Base-by-base conservation (phyloP, 2,797 vertebrate genomes). In the Macropodus opercularis region DNA sequence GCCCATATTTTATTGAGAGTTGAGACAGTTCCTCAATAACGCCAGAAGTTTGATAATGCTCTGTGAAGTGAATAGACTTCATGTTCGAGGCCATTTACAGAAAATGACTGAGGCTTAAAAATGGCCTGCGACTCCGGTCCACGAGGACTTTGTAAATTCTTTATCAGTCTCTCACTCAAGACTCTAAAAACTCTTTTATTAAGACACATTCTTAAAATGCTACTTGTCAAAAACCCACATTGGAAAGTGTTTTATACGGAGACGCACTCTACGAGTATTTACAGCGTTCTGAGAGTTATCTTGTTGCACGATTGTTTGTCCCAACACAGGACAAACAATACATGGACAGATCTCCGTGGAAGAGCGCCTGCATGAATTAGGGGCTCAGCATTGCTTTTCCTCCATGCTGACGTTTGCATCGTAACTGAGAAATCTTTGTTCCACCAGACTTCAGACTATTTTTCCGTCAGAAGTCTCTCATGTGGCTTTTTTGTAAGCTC, bases 1-100 rank as follows among this genome's bases (percentile, higher is more conserved):
- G 64, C 52, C 67, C 70, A 81, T 84, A 75, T 87, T 87, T 88
- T 85, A 90, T 87, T 80, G 80, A 87, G 75, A 80, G 62, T 39
- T 36, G 13, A 72, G 86, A 87, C 85, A 79, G 81, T 67, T 88
- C 66, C 58, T 84, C 85, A 83, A 85, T 87, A 88, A 81, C 63
- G 65, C 48, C 83, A 44, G 29, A 80, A 85, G 72, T 87, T 77
- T 85, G 50, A 79, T 79, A 75, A 84, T 82, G 77, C 75, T 74
- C 65, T 0, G 14, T 64, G 69, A 72, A 79, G 72, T 79, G 75
- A 81, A 82, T 75, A 66, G 78, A 79, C 64, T 79, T 75, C 73
- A 64, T 79, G 66, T 80, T 82, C 55, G 53, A 72, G 75, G 72
- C 75, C 77, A 74, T 75, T 81, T 78, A 50, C 32, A 55, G 57